Base-by-base conservation (phyloP, 92 coral and sea anemone species). In the Virgularia gustaviana region DNA sequence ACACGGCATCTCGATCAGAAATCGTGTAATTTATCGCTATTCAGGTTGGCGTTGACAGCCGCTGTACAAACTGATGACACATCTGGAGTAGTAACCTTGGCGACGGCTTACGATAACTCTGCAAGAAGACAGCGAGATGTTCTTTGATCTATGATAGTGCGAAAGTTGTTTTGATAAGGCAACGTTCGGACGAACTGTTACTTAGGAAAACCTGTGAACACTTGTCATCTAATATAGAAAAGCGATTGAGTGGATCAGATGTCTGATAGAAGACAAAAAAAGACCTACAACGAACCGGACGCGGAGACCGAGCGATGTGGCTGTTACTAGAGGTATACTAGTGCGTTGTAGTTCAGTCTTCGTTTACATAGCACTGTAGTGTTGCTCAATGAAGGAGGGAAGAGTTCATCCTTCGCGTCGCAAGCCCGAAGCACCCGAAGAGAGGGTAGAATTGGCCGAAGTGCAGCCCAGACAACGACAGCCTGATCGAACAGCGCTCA, bases 341-440 rank as follows among this genome's bases (percentile, higher is more conserved):
- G n/a, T n/a, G n/a, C n/a, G n/a, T n/a, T n/a, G n/a, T n/a, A n/a
- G n/a, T n/a, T n/a, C n/a, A n/a, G n/a, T n/a, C n/a, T n/a, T n/a
- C 27, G 32, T 16, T 28, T 47, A 2, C 34, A 60, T 34, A 60
- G 13, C 15, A 9, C 10, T 6, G 23, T 34, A 4, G 42, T 9
- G 13, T 1, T 18, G 11, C 31, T 25, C 31, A 66, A 68, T 68
- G 75, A 68, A 68, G 18, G 75, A 68, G n/a, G 75, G 75, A 3
- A 49, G 62, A 20, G 75, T 68, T 33, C 51, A 29, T 49, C 75
- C 75, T 8, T 49, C 75, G n/a, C 59, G 62, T 33, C 36, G 75
- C 31, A 33, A 49, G 31, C 60, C 37, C 31, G 9, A 49, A 12
- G 4, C 16, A 18, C 10, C 41, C n/a, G n/a, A n/a, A 31, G 75